Conservation (phyloP, 2,113 vertebrate species). For the Lathamus discolor region DNA sequence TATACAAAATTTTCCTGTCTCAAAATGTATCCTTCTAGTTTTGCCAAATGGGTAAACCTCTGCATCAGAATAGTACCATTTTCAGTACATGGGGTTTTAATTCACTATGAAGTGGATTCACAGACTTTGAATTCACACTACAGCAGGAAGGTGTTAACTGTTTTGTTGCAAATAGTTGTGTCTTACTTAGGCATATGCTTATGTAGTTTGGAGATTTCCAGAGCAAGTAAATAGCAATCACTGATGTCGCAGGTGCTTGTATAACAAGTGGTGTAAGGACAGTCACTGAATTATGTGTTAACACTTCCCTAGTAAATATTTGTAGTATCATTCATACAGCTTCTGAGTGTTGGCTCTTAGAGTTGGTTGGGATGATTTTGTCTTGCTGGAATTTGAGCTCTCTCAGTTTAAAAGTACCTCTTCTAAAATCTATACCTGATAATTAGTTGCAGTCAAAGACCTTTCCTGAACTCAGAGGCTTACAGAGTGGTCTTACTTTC, state of each 20-base stretch:
- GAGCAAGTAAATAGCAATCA: neutral
- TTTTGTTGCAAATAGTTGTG: neutral
- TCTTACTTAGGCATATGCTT: rapidly evolving
- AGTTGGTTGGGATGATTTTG: neutral
- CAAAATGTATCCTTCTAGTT: neutral
- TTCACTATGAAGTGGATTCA: neutral
- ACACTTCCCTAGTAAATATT: neutral
- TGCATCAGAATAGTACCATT: neutral
- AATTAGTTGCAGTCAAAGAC: neutral
- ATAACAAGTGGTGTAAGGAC: neutral
- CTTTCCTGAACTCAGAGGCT: neutral
- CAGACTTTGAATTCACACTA: neutral
- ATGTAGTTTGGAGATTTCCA: neutral
- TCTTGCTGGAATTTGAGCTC: neutral
- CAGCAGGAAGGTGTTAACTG: neutral
- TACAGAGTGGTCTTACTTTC: neutral
- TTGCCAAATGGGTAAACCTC: neutral
- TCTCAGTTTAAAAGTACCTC: neutral
- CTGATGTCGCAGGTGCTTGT: neutral
- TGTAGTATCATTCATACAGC: neutral
- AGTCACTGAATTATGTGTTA: neutral
- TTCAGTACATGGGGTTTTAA: neutral
- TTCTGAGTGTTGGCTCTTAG: neutral
- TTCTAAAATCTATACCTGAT: neutral
- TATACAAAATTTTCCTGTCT: neutral